Base-by-base conservation (phyloP, 2,797 vertebrate species). In the Simalia tracyae region DNA sequence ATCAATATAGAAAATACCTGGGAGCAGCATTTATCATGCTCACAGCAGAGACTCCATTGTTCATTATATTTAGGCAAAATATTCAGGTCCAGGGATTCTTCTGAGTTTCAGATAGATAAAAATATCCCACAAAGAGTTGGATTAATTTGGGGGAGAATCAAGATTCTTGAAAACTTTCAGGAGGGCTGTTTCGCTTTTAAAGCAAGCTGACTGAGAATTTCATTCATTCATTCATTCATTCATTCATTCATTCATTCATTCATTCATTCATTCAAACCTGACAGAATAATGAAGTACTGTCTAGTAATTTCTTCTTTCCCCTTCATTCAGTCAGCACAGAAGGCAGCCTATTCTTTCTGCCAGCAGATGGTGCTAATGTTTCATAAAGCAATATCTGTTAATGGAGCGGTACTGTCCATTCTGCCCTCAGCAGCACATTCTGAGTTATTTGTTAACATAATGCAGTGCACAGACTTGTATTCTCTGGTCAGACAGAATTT, bases 321-420 rank as follows among this genome's bases (percentile, higher is more conserved):
- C 42, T 50, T 4, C 6, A 2, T 63, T 50, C 26, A 56, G 24
- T 91, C 42, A 36, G 4, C 6, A 84, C 11, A 28, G 8, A 76
- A 54, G 86, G 90, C 1, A 1, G 14, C 28, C 1, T 24, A 0
- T 22, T 0, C 0, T 87, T 0, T 22, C 46, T n/a, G 89, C 96
- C 97, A 95, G 96, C 94, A 97, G 97, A 92, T 97, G 97, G 97
- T 96, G 96, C 96, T 94, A 94, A 95, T 56, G 94, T 94, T 96
- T 96, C 95, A 12, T 94, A 0, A 76, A 95, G 94, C 50, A 22
- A 76, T 0, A 26, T 0, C 7, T 36, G 28, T 2, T 60, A 9
- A 0, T 1, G 28, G 0, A 4, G 0, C 3, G 4, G 2, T 57
- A 59, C 24, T 64, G 56, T 87, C 57, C 14, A n/a, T 84, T 31